These are phyloP conservation scores for Lathronympha strigana DNA, from an alignment of 2,888 invertebrate species.

Conservation along the genomic window DNA sequence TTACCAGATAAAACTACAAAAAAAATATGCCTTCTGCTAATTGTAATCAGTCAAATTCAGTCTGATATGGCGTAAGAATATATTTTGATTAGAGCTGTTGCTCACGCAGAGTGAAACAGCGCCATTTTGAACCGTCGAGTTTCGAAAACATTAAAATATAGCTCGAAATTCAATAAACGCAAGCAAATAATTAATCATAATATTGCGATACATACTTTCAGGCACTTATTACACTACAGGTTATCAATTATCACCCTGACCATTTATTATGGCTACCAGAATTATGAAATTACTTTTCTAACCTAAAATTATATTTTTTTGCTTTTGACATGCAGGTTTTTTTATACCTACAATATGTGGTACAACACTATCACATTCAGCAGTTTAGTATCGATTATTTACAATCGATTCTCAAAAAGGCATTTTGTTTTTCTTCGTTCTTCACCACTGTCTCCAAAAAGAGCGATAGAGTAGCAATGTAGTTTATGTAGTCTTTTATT, in stretches of 20 bases:
- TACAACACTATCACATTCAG: not conserved
- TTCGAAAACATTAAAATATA: constrained; percentile 30
- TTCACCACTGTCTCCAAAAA: too few species aligned
- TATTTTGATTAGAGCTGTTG: constrained; percentile 23
- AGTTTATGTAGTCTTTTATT: too few species aligned
- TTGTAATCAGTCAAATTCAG: constrained; percentile 54
- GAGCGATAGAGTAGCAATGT: too few species aligned
- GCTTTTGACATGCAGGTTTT: not conserved
- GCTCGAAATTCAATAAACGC: constrained; percentile 2
- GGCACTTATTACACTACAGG: constrained; percentile 1
- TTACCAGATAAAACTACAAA: constrained; percentile 59
- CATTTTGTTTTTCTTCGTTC: too few species aligned
- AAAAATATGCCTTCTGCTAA: constrained; percentile 51
- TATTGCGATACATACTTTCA: constrained; percentile 24
- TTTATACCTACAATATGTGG: not conserved
- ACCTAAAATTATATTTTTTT: constrained; percentile 17
- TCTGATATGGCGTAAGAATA: constrained; percentile 33
- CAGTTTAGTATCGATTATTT: not conserved
- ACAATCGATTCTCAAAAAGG: not conserved
- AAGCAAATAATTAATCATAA: constrained; percentile 15
- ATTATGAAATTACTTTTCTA: constrained; percentile 20
- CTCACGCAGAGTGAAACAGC: constrained; percentile 45
- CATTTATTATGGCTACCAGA: constrained; percentile 6
- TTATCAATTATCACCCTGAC: not conserved
- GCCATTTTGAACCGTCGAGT: constrained; percentile 50